A percentile compares a stretch with the other conserved stretches of the same genome.
phyloP scores from a whole-genome alignment of 2,797 vertebrate genomes.

The Cottoperca gobio region DNA sequence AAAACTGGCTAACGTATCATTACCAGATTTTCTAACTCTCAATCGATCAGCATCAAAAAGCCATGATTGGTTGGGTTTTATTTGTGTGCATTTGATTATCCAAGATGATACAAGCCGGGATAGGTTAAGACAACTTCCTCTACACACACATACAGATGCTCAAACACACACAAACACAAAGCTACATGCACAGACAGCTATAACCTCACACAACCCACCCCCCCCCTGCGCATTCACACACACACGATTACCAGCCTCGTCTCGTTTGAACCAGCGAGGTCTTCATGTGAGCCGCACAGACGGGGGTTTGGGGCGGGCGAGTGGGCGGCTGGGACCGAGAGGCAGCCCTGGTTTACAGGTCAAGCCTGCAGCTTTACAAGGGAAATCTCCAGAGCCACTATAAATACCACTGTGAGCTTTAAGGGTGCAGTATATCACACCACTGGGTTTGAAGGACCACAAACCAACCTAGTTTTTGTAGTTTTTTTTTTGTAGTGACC shows the following conservation, averaged over 20 bases:
- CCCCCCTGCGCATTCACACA: slow-evolving; percentile 7
- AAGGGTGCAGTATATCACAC: slow-evolving; percentile 85
- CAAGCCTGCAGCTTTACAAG: slow-evolving; percentile 90
- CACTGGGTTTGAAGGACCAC: slow-evolving; percentile 73
- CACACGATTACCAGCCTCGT: slow-evolving; percentile 12
- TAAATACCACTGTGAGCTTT: slow-evolving; percentile 84
- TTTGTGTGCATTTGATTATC: neutral
- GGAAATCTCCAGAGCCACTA: slow-evolving; percentile 84
- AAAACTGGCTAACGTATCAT: neutral
- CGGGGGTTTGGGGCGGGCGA: slow-evolving; percentile 71
- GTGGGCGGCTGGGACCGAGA: slow-evolving; percentile 76
- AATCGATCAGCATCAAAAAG: neutral
- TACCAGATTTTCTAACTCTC: too few relatives aligned
- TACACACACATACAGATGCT: neutral
- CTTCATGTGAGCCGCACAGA: slow-evolving; percentile 87
- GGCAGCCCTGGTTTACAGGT: slow-evolving; percentile 87
- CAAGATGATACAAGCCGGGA: neutral
- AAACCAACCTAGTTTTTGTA: slow-evolving; percentile 71
- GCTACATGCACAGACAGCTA: neutral
- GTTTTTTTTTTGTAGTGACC: slow-evolving; percentile 45
- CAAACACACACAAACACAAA: neutral
- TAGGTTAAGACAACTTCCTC: neutral
- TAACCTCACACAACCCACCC: slow-evolving; percentile 16
- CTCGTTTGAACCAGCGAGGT: slow-evolving; percentile 65
- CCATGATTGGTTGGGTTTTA: neutral